Evolutionary conservation across 23 tunicate genomes (phyloP).

Genomic region (Diplosoma virens): DNA sequence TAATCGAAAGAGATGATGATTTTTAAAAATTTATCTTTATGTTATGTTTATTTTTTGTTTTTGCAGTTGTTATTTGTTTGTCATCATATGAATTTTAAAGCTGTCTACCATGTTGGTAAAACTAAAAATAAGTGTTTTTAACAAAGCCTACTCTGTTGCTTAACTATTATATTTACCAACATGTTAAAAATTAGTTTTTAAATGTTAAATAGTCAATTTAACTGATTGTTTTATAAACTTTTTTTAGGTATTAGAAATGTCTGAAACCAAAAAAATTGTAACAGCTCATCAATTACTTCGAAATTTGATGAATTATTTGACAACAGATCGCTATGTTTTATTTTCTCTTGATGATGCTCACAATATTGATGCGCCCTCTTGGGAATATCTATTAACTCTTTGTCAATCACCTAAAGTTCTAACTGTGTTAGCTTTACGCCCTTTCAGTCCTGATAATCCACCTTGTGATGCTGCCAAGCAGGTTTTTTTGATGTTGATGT

Average conservation of each 20-base stretch:
- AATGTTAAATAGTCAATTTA: too few species aligned
- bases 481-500: too few species aligned
- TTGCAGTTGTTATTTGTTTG: too few species aligned
- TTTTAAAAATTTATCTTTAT: too few species aligned
- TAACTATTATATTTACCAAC: too few species aligned
- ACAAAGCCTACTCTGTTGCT: too few species aligned
- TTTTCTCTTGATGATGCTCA: constrained; percentile 88
- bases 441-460: constrained; percentile 69
- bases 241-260: background rate
- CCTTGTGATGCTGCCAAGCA: constrained; percentile 62
- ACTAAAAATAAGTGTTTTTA: too few species aligned
- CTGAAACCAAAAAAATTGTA: background rate
- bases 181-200: too few species aligned
- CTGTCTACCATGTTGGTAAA: too few species aligned
- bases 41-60: too few species aligned
- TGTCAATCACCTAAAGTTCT: constrained; percentile 49
- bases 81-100: too few species aligned
- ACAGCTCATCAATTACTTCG: background rate
- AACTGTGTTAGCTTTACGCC: constrained; percentile 62
- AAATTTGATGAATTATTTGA: background rate
- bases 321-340: constrained; percentile 21
- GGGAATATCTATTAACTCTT: constrained; percentile 65
- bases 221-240: background rate
- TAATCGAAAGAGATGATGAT: too few species aligned
- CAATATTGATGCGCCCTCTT: constrained; percentile 70